Conservation (phyloP, 2,113 vertebrate genomes). For the Lynx canadensis region DNA sequence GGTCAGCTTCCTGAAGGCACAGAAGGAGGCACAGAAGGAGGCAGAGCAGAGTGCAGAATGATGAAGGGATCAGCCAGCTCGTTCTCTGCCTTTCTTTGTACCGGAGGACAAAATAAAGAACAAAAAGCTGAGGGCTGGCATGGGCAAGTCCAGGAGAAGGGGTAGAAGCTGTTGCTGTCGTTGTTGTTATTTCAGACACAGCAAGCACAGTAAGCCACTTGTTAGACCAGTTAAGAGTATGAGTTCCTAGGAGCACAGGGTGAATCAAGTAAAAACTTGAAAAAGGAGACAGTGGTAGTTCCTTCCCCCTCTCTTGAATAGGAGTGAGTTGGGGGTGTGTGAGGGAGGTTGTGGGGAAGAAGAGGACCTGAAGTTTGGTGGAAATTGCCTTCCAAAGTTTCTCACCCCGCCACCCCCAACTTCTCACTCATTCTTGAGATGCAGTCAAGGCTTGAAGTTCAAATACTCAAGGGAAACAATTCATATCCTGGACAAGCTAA, state of each 20-base stretch:
- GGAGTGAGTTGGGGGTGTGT: background rate
- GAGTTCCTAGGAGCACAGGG: background rate
- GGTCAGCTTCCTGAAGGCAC: background rate
- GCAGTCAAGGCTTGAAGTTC: background rate
- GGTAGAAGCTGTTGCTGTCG: background rate
- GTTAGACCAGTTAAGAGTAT: background rate
- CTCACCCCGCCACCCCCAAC: no score
- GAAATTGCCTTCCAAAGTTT: background rate
- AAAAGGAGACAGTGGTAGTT: background rate
- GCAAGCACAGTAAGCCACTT: background rate
- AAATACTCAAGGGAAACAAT: background rate
- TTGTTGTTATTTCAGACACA: background rate
- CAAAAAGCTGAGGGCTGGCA: background rate
- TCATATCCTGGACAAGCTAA: background rate
- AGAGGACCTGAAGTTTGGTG: background rate
- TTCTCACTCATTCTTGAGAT: background rate
- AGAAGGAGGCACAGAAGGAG: no score
- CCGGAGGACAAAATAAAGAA: background rate
- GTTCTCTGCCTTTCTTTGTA: background rate
- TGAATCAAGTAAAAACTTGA: background rate
- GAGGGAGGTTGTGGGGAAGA: background rate
- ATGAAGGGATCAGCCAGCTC: background rate
- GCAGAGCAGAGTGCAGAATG: background rate
- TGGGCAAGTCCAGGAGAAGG: background rate
- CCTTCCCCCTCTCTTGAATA: background rate